Conservation (phyloP, 2,113 vertebrate species). For the Gymnobelideus leadbeateri region DNA sequence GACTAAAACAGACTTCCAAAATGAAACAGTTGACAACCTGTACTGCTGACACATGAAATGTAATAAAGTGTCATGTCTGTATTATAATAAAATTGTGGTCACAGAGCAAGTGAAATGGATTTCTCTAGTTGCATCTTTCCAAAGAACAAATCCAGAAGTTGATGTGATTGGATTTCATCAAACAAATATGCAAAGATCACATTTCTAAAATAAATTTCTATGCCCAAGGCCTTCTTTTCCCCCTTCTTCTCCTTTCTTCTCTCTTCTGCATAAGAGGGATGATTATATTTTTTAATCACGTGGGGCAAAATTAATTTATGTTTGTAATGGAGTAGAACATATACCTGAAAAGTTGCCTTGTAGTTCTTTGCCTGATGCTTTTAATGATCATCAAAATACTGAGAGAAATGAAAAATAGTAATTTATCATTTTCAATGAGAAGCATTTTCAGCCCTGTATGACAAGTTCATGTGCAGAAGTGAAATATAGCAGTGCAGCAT, state of each 20-base stretch:
- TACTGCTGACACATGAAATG: background rate
- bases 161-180: background rate
- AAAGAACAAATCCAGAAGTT: background rate
- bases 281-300: constrained; percentile 31
- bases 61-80: background rate
- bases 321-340: background rate
- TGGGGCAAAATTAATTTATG: constrained; percentile 35
- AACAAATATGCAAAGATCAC: constrained; percentile 32
- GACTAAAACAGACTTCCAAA: background rate
- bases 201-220: background rate
- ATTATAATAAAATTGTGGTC: background rate
- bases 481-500: constrained; percentile 12
- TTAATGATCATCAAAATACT: constrained; percentile 53
- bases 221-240: background rate
- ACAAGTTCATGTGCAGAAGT: constrained; percentile 57
- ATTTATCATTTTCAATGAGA: constrained; percentile 59
- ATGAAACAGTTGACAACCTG: background rate
- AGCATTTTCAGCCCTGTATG: constrained; percentile 25
- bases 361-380: constrained; percentile 50
- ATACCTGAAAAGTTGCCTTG: constrained; percentile 45
- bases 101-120: background rate
- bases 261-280: constrained; percentile 43
- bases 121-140: background rate
- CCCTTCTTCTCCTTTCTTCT: background rate
- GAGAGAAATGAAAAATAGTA: constrained; percentile 56